Conservation (phyloP, 1,140 invertebrate genomes). For the Choristoneura fumiferana region DNA sequence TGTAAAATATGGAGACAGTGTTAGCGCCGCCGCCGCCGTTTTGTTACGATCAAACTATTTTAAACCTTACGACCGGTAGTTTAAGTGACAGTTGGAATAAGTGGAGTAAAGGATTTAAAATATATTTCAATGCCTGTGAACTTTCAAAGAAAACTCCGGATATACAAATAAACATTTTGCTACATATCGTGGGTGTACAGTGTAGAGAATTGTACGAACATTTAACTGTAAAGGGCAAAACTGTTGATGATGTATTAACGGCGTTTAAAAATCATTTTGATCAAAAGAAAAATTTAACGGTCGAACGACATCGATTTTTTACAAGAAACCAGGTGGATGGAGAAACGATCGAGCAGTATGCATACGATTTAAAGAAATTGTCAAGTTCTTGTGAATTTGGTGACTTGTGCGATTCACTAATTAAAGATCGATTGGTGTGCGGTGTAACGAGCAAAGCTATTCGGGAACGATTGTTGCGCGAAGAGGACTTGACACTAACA, state of each 20-base stretch:
- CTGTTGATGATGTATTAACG: conserved; percentile 9
- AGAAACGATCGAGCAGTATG: conserved; percentile 26
- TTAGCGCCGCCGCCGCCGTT: too few species aligned
- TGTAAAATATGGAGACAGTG: neutral
- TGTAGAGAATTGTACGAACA: conserved; percentile 27
- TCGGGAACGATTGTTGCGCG: neutral
- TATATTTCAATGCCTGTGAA: conserved; percentile 27
- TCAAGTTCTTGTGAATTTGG: conserved; percentile 27
- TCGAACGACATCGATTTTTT: conserved; percentile 29
- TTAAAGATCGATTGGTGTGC: conserved; percentile 25
- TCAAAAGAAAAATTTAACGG: conserved; percentile 28
- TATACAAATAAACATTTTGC: conserved; percentile 26
- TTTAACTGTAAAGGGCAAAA: conserved; percentile 17
- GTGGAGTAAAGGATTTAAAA: conserved; percentile 24
- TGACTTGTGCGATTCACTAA: conserved; percentile 19
- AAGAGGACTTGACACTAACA: neutral
- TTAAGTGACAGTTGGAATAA: conserved; percentile 18
- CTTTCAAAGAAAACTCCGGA: conserved; percentile 16
- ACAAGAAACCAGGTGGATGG: conserved; percentile 23
- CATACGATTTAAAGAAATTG: conserved; percentile 23
- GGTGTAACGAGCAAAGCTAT: neutral
- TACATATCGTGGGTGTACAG: conserved; percentile 28
- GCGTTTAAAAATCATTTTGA: too few species aligned
- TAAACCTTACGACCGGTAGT: too few species aligned
- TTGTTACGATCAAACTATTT: too few species aligned